phyloP scores from a whole-genome alignment of 2,113 vertebrate species.

The Hirundichthys speculiger region DNA sequence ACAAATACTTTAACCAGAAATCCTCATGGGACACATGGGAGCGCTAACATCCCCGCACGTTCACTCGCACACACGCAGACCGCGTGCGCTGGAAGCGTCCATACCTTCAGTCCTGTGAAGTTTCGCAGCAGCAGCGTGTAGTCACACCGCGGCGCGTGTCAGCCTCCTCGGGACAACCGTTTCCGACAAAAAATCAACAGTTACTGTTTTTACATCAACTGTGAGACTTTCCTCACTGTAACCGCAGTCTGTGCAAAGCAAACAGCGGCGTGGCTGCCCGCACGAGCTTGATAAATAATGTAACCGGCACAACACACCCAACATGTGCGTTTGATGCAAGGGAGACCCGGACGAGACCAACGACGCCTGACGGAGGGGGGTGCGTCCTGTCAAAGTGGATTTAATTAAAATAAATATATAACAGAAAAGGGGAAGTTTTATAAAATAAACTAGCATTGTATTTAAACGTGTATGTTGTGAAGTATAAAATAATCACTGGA shows the following conservation, averaged over 20 bases:
- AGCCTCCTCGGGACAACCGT: background rate
- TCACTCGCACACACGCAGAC: background rate
- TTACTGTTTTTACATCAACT: background rate
- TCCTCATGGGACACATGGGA: background rate
- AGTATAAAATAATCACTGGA: too few relatives aligned
- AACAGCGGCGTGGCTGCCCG: background rate
- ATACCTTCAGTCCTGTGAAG: slow-evolving; percentile 28
- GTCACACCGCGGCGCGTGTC: slow-evolving; percentile 16
- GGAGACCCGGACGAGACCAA: slow-evolving; percentile 49
- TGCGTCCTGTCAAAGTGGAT: background rate
- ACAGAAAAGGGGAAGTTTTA: too few relatives aligned
- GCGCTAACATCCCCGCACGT: too few relatives aligned
- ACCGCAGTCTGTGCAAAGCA: accelerated
- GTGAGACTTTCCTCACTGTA: background rate
- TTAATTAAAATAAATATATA: too few relatives aligned
- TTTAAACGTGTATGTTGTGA: background rate
- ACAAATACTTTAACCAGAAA: background rate
- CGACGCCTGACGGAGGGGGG: background rate
- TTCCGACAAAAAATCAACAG: background rate
- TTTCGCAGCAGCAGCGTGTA: background rate
- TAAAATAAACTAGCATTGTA: too few relatives aligned
- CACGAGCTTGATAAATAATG: background rate
- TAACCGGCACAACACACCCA: slow-evolving; percentile 38
- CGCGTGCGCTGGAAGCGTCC: background rate
- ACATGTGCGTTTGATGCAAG: slow-evolving; percentile 51